phyloP scores from a whole-genome alignment of 2,888 invertebrate genomes.

The Homarus gammarus region DNA sequence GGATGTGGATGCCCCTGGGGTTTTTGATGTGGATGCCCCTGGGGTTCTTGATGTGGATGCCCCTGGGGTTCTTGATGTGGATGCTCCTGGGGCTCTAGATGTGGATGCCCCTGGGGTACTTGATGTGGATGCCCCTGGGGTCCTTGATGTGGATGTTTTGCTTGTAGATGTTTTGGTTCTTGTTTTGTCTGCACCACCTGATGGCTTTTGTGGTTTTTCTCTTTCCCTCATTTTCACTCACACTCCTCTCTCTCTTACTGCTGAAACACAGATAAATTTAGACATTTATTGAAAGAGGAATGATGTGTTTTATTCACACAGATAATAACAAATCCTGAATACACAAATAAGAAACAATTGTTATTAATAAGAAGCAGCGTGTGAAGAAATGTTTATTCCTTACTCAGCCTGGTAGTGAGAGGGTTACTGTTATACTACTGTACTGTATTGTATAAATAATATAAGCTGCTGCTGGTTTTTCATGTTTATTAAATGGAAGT shows the following conservation, averaged over 20 bases:
- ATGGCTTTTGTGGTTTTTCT: constrained; percentile 35
- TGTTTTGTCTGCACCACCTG: constrained; percentile 39
- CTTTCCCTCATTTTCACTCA: constrained; percentile 57
- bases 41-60: constrained; percentile 21
- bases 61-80: constrained; percentile 6
- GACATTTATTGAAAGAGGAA: too few relatives aligned
- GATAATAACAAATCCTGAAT: too few relatives aligned
- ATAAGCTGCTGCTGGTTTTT: too few relatives aligned
- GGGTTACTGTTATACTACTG: too few relatives aligned
- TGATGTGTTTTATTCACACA: too few relatives aligned
- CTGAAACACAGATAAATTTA: neutral
- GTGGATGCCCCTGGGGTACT: neutral
- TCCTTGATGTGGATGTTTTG: constrained; percentile 5
- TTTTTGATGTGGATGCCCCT: constrained; percentile 18
- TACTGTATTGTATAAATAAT: too few relatives aligned
- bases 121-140: neutral
- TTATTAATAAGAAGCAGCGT: too few relatives aligned
- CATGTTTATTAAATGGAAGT: too few relatives aligned
- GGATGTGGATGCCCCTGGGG: constrained; percentile 12
- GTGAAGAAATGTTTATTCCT: too few relatives aligned
- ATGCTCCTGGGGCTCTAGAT: constrained; percentile 4
- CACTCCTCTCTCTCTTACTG: too few relatives aligned
- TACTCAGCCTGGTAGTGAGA: too few relatives aligned
- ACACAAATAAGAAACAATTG: too few relatives aligned
- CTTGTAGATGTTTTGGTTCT: constrained; percentile 44